Evolutionary conservation across 2,888 invertebrate genomes (phyloP), one percentile per base, ranked within the genome.

Genomic region (Adelognathus sp.): DNA sequence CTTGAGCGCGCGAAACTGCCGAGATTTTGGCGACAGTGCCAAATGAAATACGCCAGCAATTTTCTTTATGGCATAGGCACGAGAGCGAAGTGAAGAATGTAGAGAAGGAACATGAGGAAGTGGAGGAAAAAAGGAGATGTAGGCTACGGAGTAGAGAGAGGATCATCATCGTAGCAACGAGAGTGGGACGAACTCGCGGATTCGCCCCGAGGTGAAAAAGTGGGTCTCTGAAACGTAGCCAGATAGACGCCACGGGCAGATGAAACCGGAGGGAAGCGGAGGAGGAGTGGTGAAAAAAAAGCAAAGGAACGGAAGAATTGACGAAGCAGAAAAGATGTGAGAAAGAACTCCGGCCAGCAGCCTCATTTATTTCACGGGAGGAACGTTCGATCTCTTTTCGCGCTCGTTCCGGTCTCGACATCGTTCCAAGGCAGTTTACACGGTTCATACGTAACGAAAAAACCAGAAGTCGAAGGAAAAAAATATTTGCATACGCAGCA

Each of bases 141-240:
- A 39, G 50, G 67, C 29, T 54, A 39, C 36, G 67, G 61, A n/a
- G n/a, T n/a, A n/a, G n/a, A 61, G 50, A 63, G 72, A 69, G 72
- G 69, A 71, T 64, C 70, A 76, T 58, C 27, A n/a, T 84, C 83
- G 86, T n/a, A n/a, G n/a, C n/a, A n/a, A 11, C 87, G 86, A 88
- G 87, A 80, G 88, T 88, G 87, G n/a, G 85, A 87, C 82, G 81
- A 79, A 84, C 86, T 52, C 69, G 56, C 50, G 52, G 41, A n/a
- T 29, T 31, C 54, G 79, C 79, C n/a, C 64, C 46, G 58, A 44
- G 52, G 81, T 64, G 72, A 80, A 81, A 81, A 81, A 81, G 58
- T 81, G 76, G 82, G 74, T 70, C 81, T 81, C 74, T 76, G 79
- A 81, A 76, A 81, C 71, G 58, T 29, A 80, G 70, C 79, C 69